phyloP scores from a whole-genome alignment of 2,113 vertebrate species.

The Oreochromis tanganicae region DNA sequence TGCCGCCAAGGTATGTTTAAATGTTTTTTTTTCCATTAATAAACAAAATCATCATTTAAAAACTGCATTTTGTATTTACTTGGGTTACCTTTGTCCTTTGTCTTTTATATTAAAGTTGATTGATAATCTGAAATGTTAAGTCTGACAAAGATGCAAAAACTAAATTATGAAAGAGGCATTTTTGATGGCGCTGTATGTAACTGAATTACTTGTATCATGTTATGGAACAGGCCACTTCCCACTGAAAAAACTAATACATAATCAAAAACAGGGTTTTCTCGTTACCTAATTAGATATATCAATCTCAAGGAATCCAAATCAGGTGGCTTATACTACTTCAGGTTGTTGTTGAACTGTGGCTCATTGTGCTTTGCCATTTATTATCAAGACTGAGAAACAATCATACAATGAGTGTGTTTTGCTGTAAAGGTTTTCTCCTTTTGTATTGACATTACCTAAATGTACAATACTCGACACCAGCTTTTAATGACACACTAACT shows the following conservation, averaged over 20 bases:
- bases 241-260: neutral
- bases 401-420: slow-evolving; percentile 30
- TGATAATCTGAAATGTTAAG: neutral
- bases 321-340: neutral
- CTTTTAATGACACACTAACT: neutral
- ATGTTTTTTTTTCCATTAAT: neutral
- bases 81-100: neutral
- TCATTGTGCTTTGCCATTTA: slow-evolving; percentile 20
- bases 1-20: neutral
- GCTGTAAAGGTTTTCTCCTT: slow-evolving; percentile 32
- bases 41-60: neutral
- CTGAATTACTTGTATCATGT: neutral
- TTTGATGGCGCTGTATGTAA: neutral
- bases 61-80: neutral
- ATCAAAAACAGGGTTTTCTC: neutral
- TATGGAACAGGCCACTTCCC: neutral
- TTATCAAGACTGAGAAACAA: slow-evolving; percentile 32
- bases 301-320: slow-evolving; percentile 18
- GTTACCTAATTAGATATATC: slow-evolving; percentile 43
- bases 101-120: neutral
- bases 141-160: neutral
- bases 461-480: neutral
- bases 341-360: neutral
- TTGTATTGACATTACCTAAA: slow-evolving; percentile 1
- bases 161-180: neutral